Evolutionary conservation across 2,888 invertebrate species (phyloP).

Genomic region (Tuta absoluta): DNA sequence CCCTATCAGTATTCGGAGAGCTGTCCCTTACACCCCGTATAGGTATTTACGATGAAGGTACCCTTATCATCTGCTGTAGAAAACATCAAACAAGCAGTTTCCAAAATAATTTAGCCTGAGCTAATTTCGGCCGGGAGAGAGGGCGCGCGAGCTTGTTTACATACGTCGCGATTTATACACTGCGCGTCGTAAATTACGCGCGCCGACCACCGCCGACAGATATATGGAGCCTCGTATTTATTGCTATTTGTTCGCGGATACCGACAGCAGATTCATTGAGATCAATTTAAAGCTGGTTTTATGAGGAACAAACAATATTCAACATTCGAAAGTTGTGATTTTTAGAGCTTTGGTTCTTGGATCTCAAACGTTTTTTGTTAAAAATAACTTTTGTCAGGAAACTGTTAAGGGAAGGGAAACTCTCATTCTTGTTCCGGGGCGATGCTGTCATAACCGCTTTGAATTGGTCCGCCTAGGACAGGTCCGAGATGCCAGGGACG

Average conservation of each 20-base stretch:
- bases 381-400: not conserved
- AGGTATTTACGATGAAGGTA: too few relatives aligned
- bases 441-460: not conserved
- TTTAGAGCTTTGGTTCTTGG: too few relatives aligned
- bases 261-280: slow-evolving; percentile 42
- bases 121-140: slow-evolving; percentile 23
- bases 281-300: not conserved
- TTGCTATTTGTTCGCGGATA: slow-evolving; percentile 59
- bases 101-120: slow-evolving; percentile 40
- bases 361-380: too few relatives aligned
- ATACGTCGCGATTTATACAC: slow-evolving; percentile 67
- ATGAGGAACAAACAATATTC: not conserved
- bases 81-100: slow-evolving; percentile 9
- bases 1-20: too few relatives aligned
- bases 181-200: slow-evolving; percentile 63
- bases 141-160: slow-evolving; percentile 58
- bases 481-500: too few relatives aligned
- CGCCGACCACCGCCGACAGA: slow-evolving; percentile 69
- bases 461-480: too few relatives aligned
- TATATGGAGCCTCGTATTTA: slow-evolving; percentile 73
- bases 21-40: too few relatives aligned
- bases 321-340: not conserved
- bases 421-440: not conserved
- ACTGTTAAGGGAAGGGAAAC: too few relatives aligned
- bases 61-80: not conserved